Base-by-base conservation (phyloP, 2,888 invertebrate species). In the Cyaniris semiargus region DNA sequence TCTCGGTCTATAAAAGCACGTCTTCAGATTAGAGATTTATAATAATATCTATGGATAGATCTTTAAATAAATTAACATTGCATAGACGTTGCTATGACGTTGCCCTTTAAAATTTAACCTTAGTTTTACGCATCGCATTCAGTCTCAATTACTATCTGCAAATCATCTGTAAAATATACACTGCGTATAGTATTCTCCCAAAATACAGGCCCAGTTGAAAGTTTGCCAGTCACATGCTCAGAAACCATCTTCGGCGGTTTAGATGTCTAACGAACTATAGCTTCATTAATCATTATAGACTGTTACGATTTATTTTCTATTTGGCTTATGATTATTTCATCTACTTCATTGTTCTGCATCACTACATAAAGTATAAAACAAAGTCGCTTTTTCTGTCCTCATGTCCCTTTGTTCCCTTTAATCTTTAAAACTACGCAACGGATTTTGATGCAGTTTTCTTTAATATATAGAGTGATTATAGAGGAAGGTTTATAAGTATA, bases 121-220 rank as follows among this genome's bases (percentile, higher is more conserved):
- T 3, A 4, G 23, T 23, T 23, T 60, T 1, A 60, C 10, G 4
- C 60, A 21, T 21, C 60, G 60, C 3, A 13, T 60, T 60, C 21
- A 66, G 15, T 66, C 6, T 66, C 27, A 66, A 66, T 66, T 27
- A 27, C 10, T 27, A 66, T 6, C 31, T 31, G 15, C 31, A 15
- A 66, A 31, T 66, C 18, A 66, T 66, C 66, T 31, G 27, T 27
- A 66, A 66, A 21, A 23, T 48, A 3, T 6, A 72, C 23, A 5
- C 44, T 34, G 71, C 71, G 21, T 44, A 21, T 15, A 44, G 44
- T 15, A 21, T 44, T 44, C 21, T 72, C 72, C 44, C 44, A 21
- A 72, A 72, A 72, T 72, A 72, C 72, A 66, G 66, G 27, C 44
- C 72, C 44, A 44, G 72, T 72, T 72, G 72, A 72, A 72, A 21